Base-by-base conservation (phyloP, 2,113 vertebrate species). In the Mustela lutreola region DNA sequence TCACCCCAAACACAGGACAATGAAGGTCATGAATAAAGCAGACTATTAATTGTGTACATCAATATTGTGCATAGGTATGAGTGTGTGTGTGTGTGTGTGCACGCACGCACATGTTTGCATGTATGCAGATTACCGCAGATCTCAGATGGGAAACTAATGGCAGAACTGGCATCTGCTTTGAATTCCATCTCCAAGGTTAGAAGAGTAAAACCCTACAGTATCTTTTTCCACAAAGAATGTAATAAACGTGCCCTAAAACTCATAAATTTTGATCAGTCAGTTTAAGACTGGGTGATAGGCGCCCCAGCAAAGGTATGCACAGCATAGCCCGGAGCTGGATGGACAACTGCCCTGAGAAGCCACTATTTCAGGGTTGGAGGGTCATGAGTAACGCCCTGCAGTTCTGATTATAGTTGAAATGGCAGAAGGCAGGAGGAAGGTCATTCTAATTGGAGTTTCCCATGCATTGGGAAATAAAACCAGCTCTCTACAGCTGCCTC, bases 241-340 rank as follows among this genome's bases (percentile, higher is more conserved):
- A 91, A 84, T 71, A 82, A 91, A 90, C 62, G 71, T 42, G 4
- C 28, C 95, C 4, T n/a, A 79, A 97, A 60, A 58, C n/a, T 80
- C 62, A 75, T 75, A 60, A 78, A 95, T 70, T 56, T 92, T 10
- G 45, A 65, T 14, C 7, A 63, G 0, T 63, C 76, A 10, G 5
- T 5, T 71, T 18, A 53, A 60, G 0, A 18, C 15, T 36, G 7
- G 15, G 26, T 36, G 21, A 0, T 50, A 63, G 82, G 24, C 0
- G 11, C 36, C 28, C 4, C 45, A 11, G 5, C 2, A 1, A 33
- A 93, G 24, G 12, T 14, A 7, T 22, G 7, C 16, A 2, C 24
- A 73, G 14, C 26, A 11, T 2, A 33, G 24, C 19, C 15, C 0
- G 5, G 31, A 14, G 1, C 56, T 10, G 0, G 0, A 1, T 3